Evolutionary conservation across 2,888 invertebrate species (phyloP).

Genomic region (Agelastica alni): DNA sequence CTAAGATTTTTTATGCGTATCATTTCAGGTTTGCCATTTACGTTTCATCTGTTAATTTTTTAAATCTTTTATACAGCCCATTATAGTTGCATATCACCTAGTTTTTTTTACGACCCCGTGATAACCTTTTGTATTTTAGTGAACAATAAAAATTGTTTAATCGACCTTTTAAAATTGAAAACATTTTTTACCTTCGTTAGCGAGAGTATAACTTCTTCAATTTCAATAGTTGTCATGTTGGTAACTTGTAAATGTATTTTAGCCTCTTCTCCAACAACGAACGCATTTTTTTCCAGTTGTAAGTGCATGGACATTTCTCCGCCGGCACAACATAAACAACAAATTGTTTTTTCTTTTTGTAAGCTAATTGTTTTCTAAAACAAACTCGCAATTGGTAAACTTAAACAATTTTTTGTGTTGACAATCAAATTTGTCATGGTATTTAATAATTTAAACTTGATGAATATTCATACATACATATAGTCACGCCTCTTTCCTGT

Average conservation of each 20-base stretch:
- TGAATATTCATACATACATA: too few relatives aligned
- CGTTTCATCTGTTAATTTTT: background rate
- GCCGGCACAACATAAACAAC: slow-evolving; percentile 78
- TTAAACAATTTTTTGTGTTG: too few relatives aligned
- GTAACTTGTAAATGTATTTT: background rate
- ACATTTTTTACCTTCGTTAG: background rate
- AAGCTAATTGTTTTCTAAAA: slow-evolving; percentile 68
- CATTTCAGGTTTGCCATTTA: too few relatives aligned
- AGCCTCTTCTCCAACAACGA: slow-evolving; percentile 1
- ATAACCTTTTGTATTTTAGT: background rate
- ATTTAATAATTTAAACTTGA: too few relatives aligned
- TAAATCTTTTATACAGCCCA: background rate
- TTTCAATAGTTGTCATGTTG: background rate
- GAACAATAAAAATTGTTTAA: too few relatives aligned
- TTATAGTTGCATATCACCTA: background rate
- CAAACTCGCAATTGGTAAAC: too few relatives aligned
- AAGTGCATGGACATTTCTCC: slow-evolving; percentile 69
- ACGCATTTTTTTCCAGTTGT: background rate
- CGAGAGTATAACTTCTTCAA: background rate
- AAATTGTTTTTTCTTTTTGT: slow-evolving; percentile 75
- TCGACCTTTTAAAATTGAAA: too few relatives aligned
- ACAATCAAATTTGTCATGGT: too few relatives aligned
- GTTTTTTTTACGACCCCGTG: background rate
- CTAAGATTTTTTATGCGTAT: background rate
- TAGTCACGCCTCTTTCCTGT: too few relatives aligned